Evolutionary conservation across 2,888 invertebrate genomes (phyloP).

Genomic region (Pseudeuparius sepicola): DNA sequence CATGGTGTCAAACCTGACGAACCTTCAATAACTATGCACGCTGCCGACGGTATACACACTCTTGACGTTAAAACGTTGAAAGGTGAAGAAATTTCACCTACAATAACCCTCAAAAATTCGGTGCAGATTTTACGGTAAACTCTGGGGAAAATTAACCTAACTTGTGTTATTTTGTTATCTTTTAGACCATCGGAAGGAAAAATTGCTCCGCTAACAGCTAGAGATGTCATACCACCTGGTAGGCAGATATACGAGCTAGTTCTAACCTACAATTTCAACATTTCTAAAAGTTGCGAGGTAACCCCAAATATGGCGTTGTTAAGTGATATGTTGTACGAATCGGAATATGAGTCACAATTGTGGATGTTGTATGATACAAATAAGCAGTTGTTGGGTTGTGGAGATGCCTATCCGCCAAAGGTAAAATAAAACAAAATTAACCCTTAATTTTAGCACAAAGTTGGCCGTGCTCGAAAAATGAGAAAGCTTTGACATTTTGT

Average conservation of each 20-base stretch:
- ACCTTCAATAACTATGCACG: slow-evolving; percentile 55
- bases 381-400: slow-evolving; percentile 76
- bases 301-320: slow-evolving; percentile 69
- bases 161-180: too few species aligned
- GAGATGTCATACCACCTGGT: slow-evolving; percentile 80
- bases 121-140: slow-evolving; percentile 58
- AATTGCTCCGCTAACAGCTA: slow-evolving; percentile 61
- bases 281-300: slow-evolving; percentile 74
- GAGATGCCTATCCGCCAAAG: slow-evolving; percentile 83
- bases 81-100: slow-evolving; percentile 71
- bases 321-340: slow-evolving; percentile 86
- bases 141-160: too few species aligned
- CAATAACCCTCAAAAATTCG: slow-evolving; percentile 61
- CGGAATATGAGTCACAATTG: slow-evolving; percentile 90
- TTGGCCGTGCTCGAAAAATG: too few species aligned
- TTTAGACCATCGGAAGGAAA: slow-evolving; percentile 73
- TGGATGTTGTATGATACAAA: slow-evolving; percentile 92
- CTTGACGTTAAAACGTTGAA: slow-evolving; percentile 61
- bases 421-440: slow-evolving; percentile 43
- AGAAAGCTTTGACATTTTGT: too few species aligned
- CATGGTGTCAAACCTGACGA: slow-evolving; percentile 68
- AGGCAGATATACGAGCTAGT: slow-evolving; percentile 87
- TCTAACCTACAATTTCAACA: slow-evolving; percentile 76
- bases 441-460: too few species aligned
- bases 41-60: slow-evolving; percentile 63